phyloP scores from a whole-genome alignment of 2,113 vertebrate genomes.

The Poeciliopsis retropinna region DNA sequence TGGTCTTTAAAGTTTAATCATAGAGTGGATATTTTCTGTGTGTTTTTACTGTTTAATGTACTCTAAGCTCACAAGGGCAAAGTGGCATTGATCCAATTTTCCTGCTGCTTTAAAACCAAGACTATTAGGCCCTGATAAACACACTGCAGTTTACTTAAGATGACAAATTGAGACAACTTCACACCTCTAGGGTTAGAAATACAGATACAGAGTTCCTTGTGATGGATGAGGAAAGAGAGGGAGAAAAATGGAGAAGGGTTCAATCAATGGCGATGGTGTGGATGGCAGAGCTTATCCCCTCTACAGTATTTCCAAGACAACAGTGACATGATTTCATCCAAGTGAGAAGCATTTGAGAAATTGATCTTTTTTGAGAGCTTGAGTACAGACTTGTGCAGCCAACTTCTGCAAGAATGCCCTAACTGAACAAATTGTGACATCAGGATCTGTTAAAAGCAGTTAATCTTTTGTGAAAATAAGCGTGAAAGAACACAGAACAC shows the following conservation, averaged over 20 bases:
- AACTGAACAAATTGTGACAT: slow-evolving; percentile 30
- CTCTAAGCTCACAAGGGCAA: slow-evolving; percentile 1
- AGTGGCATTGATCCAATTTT: slow-evolving; percentile 32
- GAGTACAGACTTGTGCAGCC: slow-evolving; percentile 24
- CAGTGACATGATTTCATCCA: slow-evolving; percentile 50
- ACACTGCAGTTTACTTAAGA: slow-evolving; percentile 66
- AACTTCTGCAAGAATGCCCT: slow-evolving; percentile 12
- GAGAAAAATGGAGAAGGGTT: slow-evolving; percentile 19
- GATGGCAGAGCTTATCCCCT: slow-evolving; percentile 27
- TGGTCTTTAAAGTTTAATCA: slow-evolving; percentile 36
- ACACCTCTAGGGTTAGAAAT: slow-evolving; percentile 59
- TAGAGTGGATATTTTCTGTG: not conserved
- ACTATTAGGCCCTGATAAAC: slow-evolving; percentile 61
- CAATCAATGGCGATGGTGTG: slow-evolving; percentile 31
- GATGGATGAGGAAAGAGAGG: slow-evolving; percentile 50
- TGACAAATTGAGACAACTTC: slow-evolving; percentile 65
- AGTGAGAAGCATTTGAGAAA: slow-evolving; percentile 41
- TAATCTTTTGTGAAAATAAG: slow-evolving; percentile 17
- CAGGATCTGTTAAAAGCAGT: slow-evolving; percentile 9
- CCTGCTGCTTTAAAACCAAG: slow-evolving; percentile 28
- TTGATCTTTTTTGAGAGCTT: slow-evolving; percentile 44
- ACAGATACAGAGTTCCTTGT: slow-evolving; percentile 59
- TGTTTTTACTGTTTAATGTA: not conserved
- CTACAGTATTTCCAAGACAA: slow-evolving; percentile 21
- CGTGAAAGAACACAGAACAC: slow-evolving; percentile 15